Evolutionary conservation across 2,888 invertebrate species (phyloP).

Genomic region (Luffia ferchaultella): DNA sequence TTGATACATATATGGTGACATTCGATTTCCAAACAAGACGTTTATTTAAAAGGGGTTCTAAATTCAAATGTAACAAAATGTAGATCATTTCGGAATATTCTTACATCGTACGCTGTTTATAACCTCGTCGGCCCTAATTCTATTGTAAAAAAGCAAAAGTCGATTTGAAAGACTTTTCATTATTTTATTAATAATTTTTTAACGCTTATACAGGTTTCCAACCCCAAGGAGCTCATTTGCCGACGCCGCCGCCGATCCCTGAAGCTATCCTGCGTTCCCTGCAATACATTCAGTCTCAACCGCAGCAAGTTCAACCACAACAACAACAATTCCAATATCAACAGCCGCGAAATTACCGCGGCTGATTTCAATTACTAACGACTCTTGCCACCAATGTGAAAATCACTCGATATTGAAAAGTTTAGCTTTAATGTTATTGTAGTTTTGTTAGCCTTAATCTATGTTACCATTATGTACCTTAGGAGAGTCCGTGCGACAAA

Average conservation of each 20-base stretch:
- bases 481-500: no score
- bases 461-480: no score
- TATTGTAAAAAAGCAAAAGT: no score
- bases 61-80: no score
- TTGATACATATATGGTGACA: no score
- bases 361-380: background rate
- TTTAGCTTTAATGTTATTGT: background rate
- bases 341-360: background rate
- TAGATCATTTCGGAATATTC: no score
- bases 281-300: slow-evolving; percentile 40
- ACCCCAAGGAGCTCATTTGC: slow-evolving; percentile 67
- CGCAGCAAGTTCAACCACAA: slow-evolving; percentile 37
- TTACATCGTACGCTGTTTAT: no score
- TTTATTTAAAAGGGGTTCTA: no score
- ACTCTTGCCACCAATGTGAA: background rate
- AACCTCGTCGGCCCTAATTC: no score
- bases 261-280: slow-evolving; percentile 64
- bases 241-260: slow-evolving; percentile 70
- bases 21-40: no score
- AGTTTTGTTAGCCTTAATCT: background rate
- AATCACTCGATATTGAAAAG: background rate
- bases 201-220: slow-evolving; percentile 59
- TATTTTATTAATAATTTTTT: slow-evolving; percentile 1
- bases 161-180: slow-evolving; percentile 6
- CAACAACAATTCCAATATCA: slow-evolving; percentile 19